Evolutionary conservation across 2,797 vertebrate genomes (phyloP).

Genomic region (Microcaecilia unicolor): DNA sequence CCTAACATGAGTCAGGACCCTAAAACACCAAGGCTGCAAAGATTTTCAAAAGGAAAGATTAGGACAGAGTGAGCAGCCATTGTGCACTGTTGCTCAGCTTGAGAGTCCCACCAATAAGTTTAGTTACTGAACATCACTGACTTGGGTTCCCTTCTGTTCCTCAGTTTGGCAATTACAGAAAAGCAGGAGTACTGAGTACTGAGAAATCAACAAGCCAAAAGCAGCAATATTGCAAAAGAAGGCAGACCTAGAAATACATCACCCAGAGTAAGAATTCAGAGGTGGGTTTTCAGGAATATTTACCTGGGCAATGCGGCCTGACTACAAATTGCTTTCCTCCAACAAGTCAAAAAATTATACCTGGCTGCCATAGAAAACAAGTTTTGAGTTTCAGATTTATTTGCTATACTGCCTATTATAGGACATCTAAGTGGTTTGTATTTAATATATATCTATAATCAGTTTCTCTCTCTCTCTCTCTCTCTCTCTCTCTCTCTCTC

Average conservation of each 20-base stretch:
- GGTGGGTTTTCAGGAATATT: conserved; percentile 24
- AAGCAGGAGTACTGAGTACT: too few relatives aligned
- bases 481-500: too few relatives aligned
- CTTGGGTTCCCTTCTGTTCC: neutral
- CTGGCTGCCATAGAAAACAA: too few relatives aligned
- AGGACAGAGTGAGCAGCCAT: conserved; percentile 31
- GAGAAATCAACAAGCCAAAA: conserved; percentile 27
- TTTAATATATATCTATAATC: too few relatives aligned
- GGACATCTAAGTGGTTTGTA: too few relatives aligned
- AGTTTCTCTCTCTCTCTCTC: too few relatives aligned
- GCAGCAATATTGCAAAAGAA: too few relatives aligned
- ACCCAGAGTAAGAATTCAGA: conserved; percentile 20
- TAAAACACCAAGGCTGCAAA: conserved; percentile 23
- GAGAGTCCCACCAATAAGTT: conserved; percentile 12
- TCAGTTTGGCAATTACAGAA: conserved; percentile 20
- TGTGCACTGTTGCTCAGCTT: conserved; percentile 1
- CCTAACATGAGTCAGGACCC: conserved; percentile 23
- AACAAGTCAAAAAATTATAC: too few relatives aligned
- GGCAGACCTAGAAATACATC: conserved; percentile 6
- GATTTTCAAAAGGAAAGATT: conserved; percentile 29
- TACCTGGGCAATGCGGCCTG: too few relatives aligned
- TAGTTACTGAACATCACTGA: neutral
- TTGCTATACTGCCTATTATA: too few relatives aligned
- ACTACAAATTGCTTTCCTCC: too few relatives aligned
- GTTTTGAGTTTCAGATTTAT: too few relatives aligned